phyloP scores from a whole-genome alignment of 2,113 vertebrate genomes.

The Bolborhynchus lineola region DNA sequence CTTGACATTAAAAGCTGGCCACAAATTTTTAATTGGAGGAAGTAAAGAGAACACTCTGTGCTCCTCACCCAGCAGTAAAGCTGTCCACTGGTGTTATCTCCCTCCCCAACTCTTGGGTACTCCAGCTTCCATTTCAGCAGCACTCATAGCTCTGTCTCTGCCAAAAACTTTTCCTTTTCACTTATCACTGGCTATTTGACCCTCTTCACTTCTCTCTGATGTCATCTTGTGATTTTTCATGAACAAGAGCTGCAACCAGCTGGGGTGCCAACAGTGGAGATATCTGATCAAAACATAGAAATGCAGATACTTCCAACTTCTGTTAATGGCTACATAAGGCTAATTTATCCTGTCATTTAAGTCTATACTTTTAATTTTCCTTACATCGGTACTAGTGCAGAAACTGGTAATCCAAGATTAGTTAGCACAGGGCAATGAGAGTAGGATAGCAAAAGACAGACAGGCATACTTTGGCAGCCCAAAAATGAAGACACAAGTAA shows the following conservation, averaged over 20 bases:
- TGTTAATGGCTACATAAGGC: not conserved
- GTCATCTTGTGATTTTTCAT: not conserved
- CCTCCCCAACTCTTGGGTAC: not conserved
- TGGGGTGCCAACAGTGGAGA: not conserved
- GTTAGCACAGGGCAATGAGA: not conserved
- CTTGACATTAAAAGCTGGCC: not conserved
- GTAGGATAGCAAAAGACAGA: not conserved
- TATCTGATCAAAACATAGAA: not conserved
- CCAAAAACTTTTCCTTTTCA: not conserved
- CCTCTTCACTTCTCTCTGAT: not conserved
- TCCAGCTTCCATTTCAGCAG: not conserved
- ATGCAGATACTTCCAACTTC: not conserved
- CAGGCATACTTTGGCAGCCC: not conserved
- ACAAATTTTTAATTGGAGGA: slow-evolving; percentile 2
- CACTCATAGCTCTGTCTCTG: not conserved
- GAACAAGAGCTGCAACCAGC: not conserved
- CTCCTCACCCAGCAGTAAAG: slow-evolving; percentile 6
- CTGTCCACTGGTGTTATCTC: not conserved
- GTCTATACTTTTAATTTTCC: not conserved
- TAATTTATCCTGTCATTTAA: not conserved
- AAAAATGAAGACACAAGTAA: not conserved
- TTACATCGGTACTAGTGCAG: not conserved
- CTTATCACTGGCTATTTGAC: not conserved
- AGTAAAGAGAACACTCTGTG: not conserved
- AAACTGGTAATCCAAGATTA: not conserved